Percentiles rank a stretch among this genome's conserved stretches.
Evolutionary conservation across 2,113 vertebrate species (phyloP).

Genomic region (Crotalus horridus): DNA sequence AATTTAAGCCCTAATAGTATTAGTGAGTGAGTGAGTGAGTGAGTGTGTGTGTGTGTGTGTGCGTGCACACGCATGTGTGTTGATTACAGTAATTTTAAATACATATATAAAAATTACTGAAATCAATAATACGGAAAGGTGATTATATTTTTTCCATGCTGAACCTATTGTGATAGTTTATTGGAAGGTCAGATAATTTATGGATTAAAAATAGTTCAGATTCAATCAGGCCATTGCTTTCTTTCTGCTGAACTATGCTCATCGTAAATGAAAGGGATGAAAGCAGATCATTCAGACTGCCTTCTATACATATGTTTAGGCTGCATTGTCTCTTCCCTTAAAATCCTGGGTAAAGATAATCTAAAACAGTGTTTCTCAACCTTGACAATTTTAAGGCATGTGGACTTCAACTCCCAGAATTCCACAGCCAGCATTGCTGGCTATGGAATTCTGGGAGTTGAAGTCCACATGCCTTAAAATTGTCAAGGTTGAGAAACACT

Average conservation of each 20-base stretch:
- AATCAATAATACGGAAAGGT: conserved; percentile 4
- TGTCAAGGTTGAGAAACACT: too few relatives aligned
- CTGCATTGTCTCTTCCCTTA: not conserved
- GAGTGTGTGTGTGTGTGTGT: not conserved
- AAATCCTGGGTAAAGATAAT: not conserved
- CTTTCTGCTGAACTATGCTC: not conserved
- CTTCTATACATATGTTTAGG: not conserved
- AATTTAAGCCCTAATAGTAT: not conserved
- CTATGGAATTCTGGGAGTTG: too few relatives aligned
- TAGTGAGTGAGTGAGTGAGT: too few relatives aligned
- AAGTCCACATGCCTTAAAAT: too few relatives aligned
- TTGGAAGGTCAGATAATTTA: conserved; percentile 19
- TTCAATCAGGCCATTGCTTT: not conserved
- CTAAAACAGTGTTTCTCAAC: too few relatives aligned
- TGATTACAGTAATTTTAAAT: not conserved
- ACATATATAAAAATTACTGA: not conserved
- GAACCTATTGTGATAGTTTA: not conserved
- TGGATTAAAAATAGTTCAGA: not conserved
- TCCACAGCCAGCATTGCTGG: too few relatives aligned
- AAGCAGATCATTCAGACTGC: not conserved
- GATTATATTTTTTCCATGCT: not conserved
- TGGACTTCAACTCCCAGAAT: too few relatives aligned
- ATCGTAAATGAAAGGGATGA: not conserved
- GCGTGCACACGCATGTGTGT: not conserved
- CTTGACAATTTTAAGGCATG: too few relatives aligned